These are phyloP conservation scores for Heliconius eleuchia DNA, from an alignment of 1,140 invertebrate genomes.

Conservation along the genomic window DNA sequence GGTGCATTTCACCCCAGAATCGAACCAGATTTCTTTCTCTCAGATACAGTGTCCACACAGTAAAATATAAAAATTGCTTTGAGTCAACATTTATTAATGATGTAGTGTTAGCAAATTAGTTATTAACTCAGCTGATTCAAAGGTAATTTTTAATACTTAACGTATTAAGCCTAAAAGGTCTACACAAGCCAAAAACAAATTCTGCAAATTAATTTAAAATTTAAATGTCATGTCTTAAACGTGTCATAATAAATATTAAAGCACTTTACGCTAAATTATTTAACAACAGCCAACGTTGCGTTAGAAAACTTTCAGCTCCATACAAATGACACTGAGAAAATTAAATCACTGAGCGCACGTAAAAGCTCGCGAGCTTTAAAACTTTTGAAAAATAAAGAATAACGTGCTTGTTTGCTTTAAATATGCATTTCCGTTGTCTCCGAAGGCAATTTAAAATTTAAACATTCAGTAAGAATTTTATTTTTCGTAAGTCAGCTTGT, in stretches of 20 bases:
- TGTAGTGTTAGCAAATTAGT: too few species aligned
- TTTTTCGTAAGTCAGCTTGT: neutral
- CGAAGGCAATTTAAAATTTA: slow-evolving; percentile 14
- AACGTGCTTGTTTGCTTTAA: slow-evolving; percentile 10
- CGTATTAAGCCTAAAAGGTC: too few species aligned
- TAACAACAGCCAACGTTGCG: neutral
- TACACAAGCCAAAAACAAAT: too few species aligned
- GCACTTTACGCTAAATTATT: slow-evolving; percentile 1
- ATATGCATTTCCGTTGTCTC: slow-evolving; percentile 13
- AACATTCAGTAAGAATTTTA: neutral
- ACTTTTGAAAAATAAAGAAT: slow-evolving; percentile 12
- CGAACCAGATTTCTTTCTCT: too few species aligned
- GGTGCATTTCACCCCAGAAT: too few species aligned
- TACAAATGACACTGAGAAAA: slow-evolving; percentile 11
- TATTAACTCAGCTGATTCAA: too few species aligned
- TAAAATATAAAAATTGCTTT: too few species aligned
- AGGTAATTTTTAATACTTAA: too few species aligned
- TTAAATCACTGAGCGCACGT: slow-evolving; percentile 14
- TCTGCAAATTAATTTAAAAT: neutral
- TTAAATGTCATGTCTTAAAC: neutral
- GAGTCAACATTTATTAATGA: too few species aligned
- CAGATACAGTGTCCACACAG: too few species aligned
- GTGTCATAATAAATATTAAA: slow-evolving; percentile 12
- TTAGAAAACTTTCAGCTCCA: slow-evolving; percentile 3
- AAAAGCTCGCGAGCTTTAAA: slow-evolving; percentile 6